Evolutionary conservation across 2,797 vertebrate species (phyloP), one percentile per base, ranked within the genome.

Genomic region (Rhinella marina): DNA sequence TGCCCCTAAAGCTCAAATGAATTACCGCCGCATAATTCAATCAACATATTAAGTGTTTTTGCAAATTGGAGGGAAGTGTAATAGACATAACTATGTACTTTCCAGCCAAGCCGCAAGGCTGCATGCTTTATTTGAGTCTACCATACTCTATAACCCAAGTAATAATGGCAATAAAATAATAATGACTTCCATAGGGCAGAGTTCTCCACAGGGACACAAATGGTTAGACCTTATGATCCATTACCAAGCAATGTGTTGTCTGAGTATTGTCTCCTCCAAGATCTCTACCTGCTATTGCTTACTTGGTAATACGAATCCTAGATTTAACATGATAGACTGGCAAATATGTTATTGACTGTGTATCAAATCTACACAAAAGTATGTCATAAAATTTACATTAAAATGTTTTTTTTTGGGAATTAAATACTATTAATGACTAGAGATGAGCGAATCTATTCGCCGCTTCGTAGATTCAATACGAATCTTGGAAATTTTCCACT

Each of bases 41-140:
- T 88, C 61, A 81, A 81, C 32, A 62, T 80, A 80, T 81, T n/a
- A 64, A 87, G 68, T 75, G 80, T 76, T 76, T 59, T 82, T 87
- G 32, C 27, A 52, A 87, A 72, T 62, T 73, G 54, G 27, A 88
- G 32, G 70, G 41, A 88, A 68, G 56, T 54, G 2, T 25, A 23
- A 75, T n/a, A 62, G 66, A 66, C 75, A 64, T 61, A 64, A 52
- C 13, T 27, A 29, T 32, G 62, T 14, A 86, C 62, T 56, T 27
- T 48, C 48, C 16, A 68, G n/a, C 52, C 64, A 86, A 72, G 52
- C 19, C 64, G 50, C 68, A 41, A 13, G 9, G 54, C 48, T 77
- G 10, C 13, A 52, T 21, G 29, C 17, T 27, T 75, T 56, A 81
- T 61, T 68, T 12, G n/a, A 21, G 6, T 85, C 57, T 75, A 70